A percentile compares a stretch with the other conserved stretches of the same genome.
Conservation (phyloP, 2,888 invertebrate genomes). For the Pachydiplax longipennis region DNA sequence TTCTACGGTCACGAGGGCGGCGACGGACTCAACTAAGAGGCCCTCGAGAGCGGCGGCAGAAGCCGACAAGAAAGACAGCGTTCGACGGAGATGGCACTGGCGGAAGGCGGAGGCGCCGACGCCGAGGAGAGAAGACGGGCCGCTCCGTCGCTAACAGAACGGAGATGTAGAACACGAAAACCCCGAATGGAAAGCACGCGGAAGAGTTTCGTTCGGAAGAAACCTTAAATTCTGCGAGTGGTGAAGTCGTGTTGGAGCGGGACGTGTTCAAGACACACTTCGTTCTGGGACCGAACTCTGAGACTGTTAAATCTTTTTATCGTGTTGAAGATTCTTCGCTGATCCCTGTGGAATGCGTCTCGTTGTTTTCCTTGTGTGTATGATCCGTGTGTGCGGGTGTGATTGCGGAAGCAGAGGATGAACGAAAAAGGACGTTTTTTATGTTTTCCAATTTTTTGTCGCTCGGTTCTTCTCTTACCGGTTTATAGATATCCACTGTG, state of each 20-base stretch:
- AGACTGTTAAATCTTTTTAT: background rate
- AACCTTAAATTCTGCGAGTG: background rate
- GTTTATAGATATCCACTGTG: background rate
- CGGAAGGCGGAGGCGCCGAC: background rate
- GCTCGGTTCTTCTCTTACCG: background rate
- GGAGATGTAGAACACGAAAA: background rate
- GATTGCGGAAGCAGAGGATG: background rate
- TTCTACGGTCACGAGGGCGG: slow-evolving; percentile 69
- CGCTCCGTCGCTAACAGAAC: background rate
- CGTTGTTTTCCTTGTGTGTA: background rate
- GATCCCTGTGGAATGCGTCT: background rate
- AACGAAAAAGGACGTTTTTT: background rate
- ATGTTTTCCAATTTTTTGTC: background rate
- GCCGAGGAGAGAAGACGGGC: background rate
- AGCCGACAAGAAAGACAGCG: slow-evolving; percentile 60
- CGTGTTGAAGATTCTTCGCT: background rate
- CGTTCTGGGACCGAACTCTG: background rate
- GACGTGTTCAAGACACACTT: background rate
- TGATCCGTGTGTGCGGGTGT: background rate
- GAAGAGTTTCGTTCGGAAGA: background rate
- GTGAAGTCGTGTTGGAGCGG: background rate
- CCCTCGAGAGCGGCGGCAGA: slow-evolving; percentile 56
- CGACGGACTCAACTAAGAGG: slow-evolving; percentile 62
- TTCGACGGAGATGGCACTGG: slow-evolving; percentile 50
- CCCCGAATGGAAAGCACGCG: background rate